A percentile compares a stretch with the other conserved stretches of the same genome.
Conservation (phyloP, 2,113 vertebrate species). For the Notarius lentiginosus region DNA sequence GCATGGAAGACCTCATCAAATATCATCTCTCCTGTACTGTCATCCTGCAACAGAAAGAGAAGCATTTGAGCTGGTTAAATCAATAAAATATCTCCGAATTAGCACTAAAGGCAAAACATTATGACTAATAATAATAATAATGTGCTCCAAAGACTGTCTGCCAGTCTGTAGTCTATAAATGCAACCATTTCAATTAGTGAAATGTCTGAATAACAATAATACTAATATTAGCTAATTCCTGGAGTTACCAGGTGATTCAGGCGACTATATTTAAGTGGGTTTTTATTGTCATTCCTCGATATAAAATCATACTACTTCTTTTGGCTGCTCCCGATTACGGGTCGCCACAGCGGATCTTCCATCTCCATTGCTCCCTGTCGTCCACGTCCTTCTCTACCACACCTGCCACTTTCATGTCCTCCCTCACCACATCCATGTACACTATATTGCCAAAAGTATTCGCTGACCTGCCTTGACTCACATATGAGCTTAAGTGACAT, state of each 20-base stretch:
- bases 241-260: background rate
- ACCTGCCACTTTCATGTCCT: no score
- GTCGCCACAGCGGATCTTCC: no score
- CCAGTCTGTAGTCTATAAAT: background rate
- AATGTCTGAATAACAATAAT: background rate
- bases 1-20: conserved; percentile 97
- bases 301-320: no score
- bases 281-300: background rate
- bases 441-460: no score
- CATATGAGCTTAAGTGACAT: no score
- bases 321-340: no score
- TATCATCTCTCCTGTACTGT: conserved; percentile 94
- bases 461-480: no score
- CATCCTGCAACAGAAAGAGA: conserved; percentile 76
- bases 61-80: background rate
- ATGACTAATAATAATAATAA: background rate
- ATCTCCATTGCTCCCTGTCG: no score
- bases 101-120: background rate
- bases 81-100: background rate
- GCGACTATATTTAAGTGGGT: background rate
- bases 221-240: background rate
- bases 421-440: no score
- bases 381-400: no score
- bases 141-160: background rate
- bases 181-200: background rate